Conservation (phyloP, 2,113 vertebrate genomes). For the Noctilio leporinus region DNA sequence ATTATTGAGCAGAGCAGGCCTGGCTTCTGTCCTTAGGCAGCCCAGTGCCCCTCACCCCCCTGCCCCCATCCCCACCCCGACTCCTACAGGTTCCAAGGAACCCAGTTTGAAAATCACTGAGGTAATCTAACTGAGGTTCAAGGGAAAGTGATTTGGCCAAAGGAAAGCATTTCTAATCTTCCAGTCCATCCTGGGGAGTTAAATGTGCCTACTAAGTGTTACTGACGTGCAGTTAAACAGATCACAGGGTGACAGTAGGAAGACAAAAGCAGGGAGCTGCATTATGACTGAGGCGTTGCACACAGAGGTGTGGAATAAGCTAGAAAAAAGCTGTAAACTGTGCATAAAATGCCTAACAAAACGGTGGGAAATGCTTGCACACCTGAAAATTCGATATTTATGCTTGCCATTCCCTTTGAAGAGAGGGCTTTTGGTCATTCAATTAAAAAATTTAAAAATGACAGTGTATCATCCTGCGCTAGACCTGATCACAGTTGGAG, state of each 20-base stretch:
- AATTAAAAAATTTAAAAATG: background rate
- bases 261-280: background rate
- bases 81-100: background rate
- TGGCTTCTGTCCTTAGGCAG: background rate
- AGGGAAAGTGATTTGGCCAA: background rate
- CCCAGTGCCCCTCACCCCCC: background rate
- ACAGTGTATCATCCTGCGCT: background rate
- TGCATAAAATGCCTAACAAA: background rate
- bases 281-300: background rate
- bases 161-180: background rate
- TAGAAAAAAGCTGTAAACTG: background rate
- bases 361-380: background rate
- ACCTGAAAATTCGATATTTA: background rate
- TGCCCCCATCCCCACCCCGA: fast-evolving
- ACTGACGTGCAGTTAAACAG: background rate
- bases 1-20: background rate
- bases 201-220: background rate
- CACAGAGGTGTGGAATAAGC: background rate
- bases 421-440: background rate
- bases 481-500: background rate
- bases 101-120: background rate
- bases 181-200: background rate
- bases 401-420: background rate
- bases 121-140: background rate
- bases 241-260: background rate